These are phyloP conservation scores for Myiotriccus ornatus DNA, from an alignment of 2,797 vertebrate species.

Conservation along the genomic window DNA sequence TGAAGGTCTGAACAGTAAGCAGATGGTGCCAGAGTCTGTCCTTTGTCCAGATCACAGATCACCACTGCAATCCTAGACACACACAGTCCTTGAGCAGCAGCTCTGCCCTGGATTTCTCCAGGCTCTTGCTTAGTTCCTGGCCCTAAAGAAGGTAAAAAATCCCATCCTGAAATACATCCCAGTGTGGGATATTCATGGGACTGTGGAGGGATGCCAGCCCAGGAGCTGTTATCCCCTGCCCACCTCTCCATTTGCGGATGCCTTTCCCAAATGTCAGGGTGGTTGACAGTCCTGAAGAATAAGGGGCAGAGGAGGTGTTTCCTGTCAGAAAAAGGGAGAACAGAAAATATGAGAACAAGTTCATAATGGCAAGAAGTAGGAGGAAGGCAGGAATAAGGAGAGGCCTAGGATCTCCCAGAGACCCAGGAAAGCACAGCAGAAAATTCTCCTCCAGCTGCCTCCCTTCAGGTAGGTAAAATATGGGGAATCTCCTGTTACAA, in stretches of 20 bases:
- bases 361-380: neutral
- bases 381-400: neutral
- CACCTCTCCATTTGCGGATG: neutral
- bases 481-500: neutral
- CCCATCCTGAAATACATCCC: neutral
- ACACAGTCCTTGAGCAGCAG: neutral
- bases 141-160: neutral
- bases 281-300: neutral
- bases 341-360: neutral
- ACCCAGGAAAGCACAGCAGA: neutral
- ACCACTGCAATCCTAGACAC: neutral
- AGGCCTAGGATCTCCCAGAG: neutral
- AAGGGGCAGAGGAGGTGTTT: neutral
- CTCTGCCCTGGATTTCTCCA: neutral
- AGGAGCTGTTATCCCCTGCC: neutral
- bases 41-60: neutral
- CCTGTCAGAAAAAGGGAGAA: neutral
- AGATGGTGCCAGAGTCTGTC: neutral
- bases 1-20: neutral
- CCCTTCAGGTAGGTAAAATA: slow-evolving; percentile 17
- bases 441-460: neutral
- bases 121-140: neutral
- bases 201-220: neutral
- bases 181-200: neutral
- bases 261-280: neutral